Conservation (phyloP, 2,113 vertebrate species). For the Ptilonorhynchus violaceus region DNA sequence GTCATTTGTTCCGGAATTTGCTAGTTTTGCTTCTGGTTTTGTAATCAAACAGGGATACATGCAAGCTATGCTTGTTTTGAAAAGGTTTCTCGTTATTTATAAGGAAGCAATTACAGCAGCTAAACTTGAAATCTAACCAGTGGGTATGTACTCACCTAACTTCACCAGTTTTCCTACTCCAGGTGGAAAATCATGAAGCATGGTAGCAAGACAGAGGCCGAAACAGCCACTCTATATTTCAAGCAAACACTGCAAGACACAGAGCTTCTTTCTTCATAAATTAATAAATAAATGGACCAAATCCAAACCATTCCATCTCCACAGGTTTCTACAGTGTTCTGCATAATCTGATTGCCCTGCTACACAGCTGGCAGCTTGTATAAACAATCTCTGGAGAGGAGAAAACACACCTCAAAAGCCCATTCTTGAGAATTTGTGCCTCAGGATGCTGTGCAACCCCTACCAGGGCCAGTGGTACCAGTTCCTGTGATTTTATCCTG, state of each 20-base stretch:
- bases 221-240: conserved; percentile 1
- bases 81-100: conserved; percentile 17
- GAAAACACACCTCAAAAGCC: neutral
- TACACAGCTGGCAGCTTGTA: neutral
- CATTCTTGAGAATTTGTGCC: neutral
- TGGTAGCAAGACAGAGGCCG: neutral
- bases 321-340: neutral
- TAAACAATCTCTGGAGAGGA: neutral
- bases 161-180: conserved; percentile 45
- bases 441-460: accelerated
- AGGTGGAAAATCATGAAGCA: conserved; percentile 40
- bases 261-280: neutral
- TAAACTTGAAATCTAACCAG: neutral
- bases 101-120: conserved; percentile 7
- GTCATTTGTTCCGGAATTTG: neutral
- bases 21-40: conserved; percentile 27
- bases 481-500: neutral
- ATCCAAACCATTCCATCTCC: neutral
- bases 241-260: conserved; percentile 15
- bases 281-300: conserved; percentile 2
- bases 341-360: neutral
- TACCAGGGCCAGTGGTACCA: neutral
- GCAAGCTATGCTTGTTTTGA: neutral
- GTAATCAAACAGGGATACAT: neutral
- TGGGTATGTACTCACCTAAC: neutral